Evolutionary conservation across 2,113 vertebrate species (phyloP).

Genomic region (Octodon degus): DNA sequence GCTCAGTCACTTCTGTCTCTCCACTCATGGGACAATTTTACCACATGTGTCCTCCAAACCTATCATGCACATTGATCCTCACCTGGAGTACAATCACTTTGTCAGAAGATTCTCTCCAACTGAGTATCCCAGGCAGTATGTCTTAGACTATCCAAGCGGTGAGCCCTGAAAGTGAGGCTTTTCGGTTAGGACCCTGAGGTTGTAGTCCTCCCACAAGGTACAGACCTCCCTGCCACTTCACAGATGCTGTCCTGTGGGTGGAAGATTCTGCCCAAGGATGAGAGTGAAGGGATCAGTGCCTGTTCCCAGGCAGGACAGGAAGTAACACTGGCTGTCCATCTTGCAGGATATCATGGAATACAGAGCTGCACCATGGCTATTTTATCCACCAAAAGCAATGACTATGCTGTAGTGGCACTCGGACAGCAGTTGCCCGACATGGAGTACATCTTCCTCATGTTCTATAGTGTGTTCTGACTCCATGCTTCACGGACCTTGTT

Average conservation of each 20-base stretch:
- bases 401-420: slow-evolving; percentile 87
- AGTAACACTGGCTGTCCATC: background rate
- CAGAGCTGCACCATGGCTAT: slow-evolving; percentile 66
- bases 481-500: rapidly evolving
- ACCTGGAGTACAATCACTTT: background rate
- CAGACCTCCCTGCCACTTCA: no score
- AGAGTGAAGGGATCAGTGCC: no score
- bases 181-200: no score
- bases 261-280: no score
- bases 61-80: background rate
- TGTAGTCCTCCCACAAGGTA: no score
- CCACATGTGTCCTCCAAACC: no score
- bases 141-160: no score
- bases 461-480: slow-evolving; percentile 88
- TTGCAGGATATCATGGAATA: background rate
- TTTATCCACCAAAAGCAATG: slow-evolving; percentile 85
- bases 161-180: no score
- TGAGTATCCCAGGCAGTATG: background rate
- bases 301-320: no score
- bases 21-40: no score
- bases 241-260: no score
- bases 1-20: background rate
- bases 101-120: background rate
- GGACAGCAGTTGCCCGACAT: background rate
- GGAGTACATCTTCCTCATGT: slow-evolving; percentile 86